phyloP scores from a whole-genome alignment of 1,140 invertebrate species.

The Trypoxylus dichotomus region DNA sequence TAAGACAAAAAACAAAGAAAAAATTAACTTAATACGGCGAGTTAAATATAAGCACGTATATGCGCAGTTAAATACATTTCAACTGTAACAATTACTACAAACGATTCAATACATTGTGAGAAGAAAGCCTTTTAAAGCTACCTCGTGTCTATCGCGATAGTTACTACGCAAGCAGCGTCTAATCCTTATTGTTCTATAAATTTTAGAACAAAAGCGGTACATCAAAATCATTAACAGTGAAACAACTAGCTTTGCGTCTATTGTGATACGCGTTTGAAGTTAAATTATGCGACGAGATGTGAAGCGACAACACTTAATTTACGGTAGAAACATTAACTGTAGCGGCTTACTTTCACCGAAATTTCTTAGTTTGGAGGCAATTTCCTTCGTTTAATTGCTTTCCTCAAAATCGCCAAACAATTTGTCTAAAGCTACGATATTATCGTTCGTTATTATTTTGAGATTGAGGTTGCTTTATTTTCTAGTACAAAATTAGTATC shows the following conservation, averaged over 20 bases:
- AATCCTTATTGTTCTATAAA: no score
- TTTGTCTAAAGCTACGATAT: background rate
- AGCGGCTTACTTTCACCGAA: background rate
- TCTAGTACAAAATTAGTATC: background rate
- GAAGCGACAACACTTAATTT: background rate
- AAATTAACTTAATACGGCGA: no score
- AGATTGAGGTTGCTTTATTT: background rate
- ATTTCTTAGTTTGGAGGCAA: background rate
- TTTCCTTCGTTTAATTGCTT: background rate
- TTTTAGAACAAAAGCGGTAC: background rate
- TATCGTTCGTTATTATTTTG: background rate
- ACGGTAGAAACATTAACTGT: background rate
- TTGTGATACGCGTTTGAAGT: background rate
- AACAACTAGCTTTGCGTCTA: background rate
- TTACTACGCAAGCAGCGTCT: no score
- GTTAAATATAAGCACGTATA: no score
- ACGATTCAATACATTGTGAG: no score
- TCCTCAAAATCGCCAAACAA: background rate
- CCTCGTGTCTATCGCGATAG: no score
- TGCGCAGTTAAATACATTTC: no score
- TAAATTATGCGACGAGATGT: background rate
- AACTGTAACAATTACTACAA: no score
- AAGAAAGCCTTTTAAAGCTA: background rate
- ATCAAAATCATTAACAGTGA: background rate
- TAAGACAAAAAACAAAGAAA: no score